Evolutionary conservation across 1,140 invertebrate genomes (phyloP).

Genomic region (Adelges cooleyi): DNA sequence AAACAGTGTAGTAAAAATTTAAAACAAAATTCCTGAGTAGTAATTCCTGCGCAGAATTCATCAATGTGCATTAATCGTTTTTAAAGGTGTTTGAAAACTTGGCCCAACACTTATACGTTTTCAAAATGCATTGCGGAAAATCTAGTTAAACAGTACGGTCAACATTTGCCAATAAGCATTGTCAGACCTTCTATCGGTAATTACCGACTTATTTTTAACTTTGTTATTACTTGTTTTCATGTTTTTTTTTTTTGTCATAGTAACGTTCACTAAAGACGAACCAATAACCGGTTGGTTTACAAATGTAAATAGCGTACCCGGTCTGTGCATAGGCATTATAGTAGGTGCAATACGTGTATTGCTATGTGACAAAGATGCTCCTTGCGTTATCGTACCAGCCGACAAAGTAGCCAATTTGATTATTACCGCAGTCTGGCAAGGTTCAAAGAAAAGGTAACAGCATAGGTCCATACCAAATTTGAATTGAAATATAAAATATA

Average conservation of each 20-base stretch:
- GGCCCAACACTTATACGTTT: slow-evolving; percentile 57
- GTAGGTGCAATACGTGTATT: neutral
- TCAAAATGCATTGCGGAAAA: slow-evolving; percentile 55
- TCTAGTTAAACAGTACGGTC: slow-evolving; percentile 42
- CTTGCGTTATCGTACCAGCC: neutral
- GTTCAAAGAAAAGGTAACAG: slow-evolving; percentile 5
- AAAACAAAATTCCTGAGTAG: no score
- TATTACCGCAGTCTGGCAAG: neutral
- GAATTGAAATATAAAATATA: no score
- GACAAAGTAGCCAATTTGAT: slow-evolving; percentile 9
- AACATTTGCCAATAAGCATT: slow-evolving; percentile 48
- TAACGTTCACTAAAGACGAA: neutral
- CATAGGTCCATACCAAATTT: no score
- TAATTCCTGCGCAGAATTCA: no score
- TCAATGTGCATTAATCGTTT: neutral
- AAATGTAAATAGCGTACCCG: neutral
- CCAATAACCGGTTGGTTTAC: neutral
- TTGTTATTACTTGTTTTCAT: no score
- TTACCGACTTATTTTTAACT: no score
- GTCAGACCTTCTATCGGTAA: slow-evolving; percentile 45
- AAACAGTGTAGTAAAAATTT: no score
- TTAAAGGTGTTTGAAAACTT: slow-evolving; percentile 40
- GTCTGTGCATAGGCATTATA: neutral
- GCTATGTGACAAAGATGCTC: neutral
- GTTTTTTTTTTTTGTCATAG: neutral